phyloP scores from a whole-genome alignment of 2,113 vertebrate species.

The Acinonyx jubatus region DNA sequence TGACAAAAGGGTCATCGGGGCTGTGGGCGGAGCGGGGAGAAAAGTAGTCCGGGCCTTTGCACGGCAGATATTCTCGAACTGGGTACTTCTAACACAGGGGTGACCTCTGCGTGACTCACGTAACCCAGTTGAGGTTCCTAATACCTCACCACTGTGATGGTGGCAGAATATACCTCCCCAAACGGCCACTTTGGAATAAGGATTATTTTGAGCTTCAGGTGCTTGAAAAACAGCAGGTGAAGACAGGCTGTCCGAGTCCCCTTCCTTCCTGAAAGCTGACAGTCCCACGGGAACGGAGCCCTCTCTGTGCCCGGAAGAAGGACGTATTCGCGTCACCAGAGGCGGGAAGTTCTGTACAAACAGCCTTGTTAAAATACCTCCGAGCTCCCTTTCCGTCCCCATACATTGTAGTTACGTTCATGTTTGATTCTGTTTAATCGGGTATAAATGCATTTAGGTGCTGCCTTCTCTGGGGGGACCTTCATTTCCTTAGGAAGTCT shows the following conservation, averaged over 20 bases:
- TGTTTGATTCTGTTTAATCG: not conserved
- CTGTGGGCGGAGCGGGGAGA: rapidly evolving
- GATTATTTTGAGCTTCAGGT: no score
- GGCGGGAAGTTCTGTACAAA: not conserved
- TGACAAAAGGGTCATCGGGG: not conserved
- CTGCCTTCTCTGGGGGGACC: not conserved
- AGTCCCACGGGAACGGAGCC: not conserved
- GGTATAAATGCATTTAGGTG: not conserved
- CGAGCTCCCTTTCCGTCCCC: rapidly evolving
- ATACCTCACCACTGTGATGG: rapidly evolving
- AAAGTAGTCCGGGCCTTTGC: no score
- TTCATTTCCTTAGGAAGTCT: not conserved
- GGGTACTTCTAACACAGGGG: not conserved
- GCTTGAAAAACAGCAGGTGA: no score
- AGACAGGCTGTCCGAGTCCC: not conserved
- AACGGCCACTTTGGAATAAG: no score
- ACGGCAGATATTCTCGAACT: rapidly evolving
- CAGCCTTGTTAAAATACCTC: no score
- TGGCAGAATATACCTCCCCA: not conserved
- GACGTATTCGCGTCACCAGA: not conserved
- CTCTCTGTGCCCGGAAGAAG: not conserved
- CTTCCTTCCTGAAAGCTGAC: not conserved
- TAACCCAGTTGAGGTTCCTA: not conserved
- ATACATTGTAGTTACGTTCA: rapidly evolving
- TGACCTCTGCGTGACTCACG: not conserved